These are phyloP conservation scores for Drosophila trapezifrons DNA, from an alignment of 1,140 invertebrate species.

Conservation along the genomic window DNA sequence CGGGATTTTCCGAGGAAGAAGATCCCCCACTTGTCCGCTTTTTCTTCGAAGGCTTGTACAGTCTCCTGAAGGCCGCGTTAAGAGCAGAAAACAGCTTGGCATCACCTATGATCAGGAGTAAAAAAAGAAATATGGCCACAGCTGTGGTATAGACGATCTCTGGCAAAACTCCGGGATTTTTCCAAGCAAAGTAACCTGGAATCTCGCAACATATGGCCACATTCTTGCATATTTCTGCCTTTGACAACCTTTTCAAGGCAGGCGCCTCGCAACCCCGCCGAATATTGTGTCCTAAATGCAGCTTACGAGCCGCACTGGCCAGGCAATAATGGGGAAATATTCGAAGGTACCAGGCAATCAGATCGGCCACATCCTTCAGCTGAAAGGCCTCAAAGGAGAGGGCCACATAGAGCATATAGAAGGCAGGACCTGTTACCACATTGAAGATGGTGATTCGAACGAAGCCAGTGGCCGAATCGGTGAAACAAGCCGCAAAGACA, in stretches of 20 bases:
- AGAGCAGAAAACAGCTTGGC: constrained; percentile 17
- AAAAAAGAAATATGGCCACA: constrained; percentile 16
- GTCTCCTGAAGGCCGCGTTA: fast-evolving
- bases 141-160: constrained; percentile 42
- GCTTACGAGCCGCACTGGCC: constrained; percentile 65
- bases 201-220: constrained; percentile 62
- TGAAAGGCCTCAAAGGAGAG: constrained; percentile 86
- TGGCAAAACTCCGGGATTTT: constrained; percentile 48
- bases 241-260: neutral
- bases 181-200: constrained; percentile 53
- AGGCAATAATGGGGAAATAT: constrained; percentile 90
- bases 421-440: constrained; percentile 47
- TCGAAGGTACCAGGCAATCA: constrained; percentile 87
- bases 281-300: constrained; percentile 23
- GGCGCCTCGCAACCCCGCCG: constrained; percentile 4
- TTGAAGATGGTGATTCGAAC: constrained; percentile 88
- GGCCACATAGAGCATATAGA: constrained; percentile 86
- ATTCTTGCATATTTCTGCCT: neutral
- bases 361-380: constrained; percentile 85
- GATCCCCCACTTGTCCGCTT: neutral
- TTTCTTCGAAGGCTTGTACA: neutral
- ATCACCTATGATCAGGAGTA: constrained; percentile 31
- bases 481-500: constrained; percentile 86
- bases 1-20: neutral
- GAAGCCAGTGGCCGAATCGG: constrained; percentile 88